phyloP scores from a whole-genome alignment of 1,140 invertebrate genomes.

The Euglossa dilemma region DNA sequence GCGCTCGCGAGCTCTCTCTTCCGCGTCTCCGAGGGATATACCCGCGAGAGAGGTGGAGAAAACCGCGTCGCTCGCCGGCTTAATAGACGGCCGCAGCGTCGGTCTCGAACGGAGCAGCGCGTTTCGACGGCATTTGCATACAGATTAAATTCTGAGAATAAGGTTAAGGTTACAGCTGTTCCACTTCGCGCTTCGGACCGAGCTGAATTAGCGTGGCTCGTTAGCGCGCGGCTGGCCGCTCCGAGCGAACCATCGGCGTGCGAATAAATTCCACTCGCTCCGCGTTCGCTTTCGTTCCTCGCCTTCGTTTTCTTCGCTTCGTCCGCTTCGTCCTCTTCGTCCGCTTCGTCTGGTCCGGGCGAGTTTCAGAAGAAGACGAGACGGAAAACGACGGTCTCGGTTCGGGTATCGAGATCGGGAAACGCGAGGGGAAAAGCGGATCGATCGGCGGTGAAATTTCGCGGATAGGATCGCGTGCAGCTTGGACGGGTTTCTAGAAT shows the following conservation, averaged over 20 bases:
- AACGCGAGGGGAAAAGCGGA: not conserved
- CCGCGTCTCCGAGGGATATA: too few relatives aligned
- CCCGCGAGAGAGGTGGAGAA: too few relatives aligned
- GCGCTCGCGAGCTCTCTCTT: too few relatives aligned
- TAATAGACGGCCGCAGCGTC: not conserved
- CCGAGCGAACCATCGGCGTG: not conserved
- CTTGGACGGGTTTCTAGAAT: slow-evolving; percentile 35
- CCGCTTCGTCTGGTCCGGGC: not conserved
- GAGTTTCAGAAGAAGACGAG: too few relatives aligned
- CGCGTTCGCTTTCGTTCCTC: not conserved
- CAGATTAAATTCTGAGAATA: slow-evolving; percentile 40
- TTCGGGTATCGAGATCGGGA: too few relatives aligned
- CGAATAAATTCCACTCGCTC: not conserved
- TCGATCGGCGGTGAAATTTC: slow-evolving; percentile 29
- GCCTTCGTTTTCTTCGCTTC: too few relatives aligned
- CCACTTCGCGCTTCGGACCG: slow-evolving; percentile 15
- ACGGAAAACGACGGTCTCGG: too few relatives aligned
- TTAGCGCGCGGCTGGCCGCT: not conserved
- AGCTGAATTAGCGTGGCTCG: slow-evolving; percentile 35
- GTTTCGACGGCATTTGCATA: slow-evolving; percentile 19
- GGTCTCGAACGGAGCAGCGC: not conserved
- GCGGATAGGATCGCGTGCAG: not conserved
- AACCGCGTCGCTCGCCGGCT: not conserved
- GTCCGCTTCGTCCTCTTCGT: not conserved
- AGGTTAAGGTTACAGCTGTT: slow-evolving; percentile 48